Evolutionary conservation across 2,888 invertebrate species (phyloP), one percentile per base, ranked within the genome.

Genomic region (Gastracanthus pulcherrimus): DNA sequence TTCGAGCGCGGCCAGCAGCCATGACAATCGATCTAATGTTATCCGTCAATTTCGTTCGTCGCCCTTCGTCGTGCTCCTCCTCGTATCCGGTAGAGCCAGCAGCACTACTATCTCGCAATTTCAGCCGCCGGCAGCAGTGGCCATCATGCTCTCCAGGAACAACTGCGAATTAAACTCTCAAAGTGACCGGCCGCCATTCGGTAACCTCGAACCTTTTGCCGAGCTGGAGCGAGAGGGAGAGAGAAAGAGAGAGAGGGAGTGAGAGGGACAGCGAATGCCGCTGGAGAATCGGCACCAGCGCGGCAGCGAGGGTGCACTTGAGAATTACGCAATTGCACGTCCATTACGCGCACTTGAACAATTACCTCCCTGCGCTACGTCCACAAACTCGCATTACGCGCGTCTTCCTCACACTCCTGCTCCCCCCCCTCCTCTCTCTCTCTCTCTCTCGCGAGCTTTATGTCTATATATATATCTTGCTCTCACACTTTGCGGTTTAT

Each of bases 321-420:
- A 66, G 75, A 51, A 51, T 75, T 64, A 75, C 75, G 66, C 51
- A 48, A 64, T 75, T 36, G 48, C 75, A 64, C 66, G 36, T 75
- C 48, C 64, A 75, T 75, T 75, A 64, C 64, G 75, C 36, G n/a
- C 41, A 60, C 72, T 72, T 72, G 41, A 60, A 60, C 72, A 72
- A 72, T 72, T 72, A 60, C 38, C 41, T 34, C n/a, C 36, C 51
- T n/a, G 1, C 23, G 26, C n/a, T n/a, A 19, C 36, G 16, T 36
- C 45, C 29, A 34, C 13, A 13, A 55, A 71, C 36, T 75, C 31
- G 64, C 34, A 64, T 62, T 62, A 13, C 36, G 1, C 60, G 31
- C 23, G 45, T 45, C 62, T 48, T 48, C 26, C 64, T 23, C 36
- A 41, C 48, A 45, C 62, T 62, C 62, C 11, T 60, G 29, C 4